Percentiles rank a stretch among this genome's conserved stretches.
These are phyloP conservation scores for Malurus melanocephalus DNA, from an alignment of 2,113 vertebrate species.

Conservation along the genomic window DNA sequence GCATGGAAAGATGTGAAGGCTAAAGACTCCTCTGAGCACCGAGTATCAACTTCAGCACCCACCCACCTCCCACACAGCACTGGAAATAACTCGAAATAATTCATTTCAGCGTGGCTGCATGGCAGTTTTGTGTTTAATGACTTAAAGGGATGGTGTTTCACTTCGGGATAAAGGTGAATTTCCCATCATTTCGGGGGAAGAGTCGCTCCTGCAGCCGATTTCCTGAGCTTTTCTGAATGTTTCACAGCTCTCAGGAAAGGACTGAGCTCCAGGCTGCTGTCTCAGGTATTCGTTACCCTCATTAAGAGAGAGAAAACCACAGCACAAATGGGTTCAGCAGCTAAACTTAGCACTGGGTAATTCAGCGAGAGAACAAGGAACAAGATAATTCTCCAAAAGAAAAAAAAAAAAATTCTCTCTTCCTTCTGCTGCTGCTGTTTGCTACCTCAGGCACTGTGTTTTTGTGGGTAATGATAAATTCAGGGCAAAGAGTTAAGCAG, in stretches of 20 bases:
- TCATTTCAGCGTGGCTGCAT: conserved; percentile 33
- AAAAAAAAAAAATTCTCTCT: not conserved
- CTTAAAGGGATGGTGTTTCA: conserved; percentile 23
- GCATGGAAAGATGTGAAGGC: conserved; percentile 24
- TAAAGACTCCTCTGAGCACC: conserved; percentile 53
- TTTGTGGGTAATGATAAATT: not conserved
- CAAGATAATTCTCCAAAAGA: not conserved
- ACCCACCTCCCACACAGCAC: conserved; percentile 59
- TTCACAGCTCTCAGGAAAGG: not conserved
- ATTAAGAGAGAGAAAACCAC: conserved; percentile 14
- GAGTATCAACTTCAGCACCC: conserved; percentile 48
- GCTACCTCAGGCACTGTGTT: not conserved
- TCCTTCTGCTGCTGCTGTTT: not conserved
- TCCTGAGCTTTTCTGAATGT: not conserved
- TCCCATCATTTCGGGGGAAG: not conserved
- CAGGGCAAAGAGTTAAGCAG: not conserved
- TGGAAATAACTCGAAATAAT: conserved; percentile 72
- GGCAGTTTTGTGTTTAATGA: conserved; percentile 36
- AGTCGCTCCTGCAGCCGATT: not conserved
- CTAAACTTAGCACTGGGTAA: not conserved
- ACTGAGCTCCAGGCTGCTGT: not conserved
- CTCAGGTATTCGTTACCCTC: not conserved
- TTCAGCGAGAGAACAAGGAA: not conserved
- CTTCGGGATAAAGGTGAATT: not conserved
- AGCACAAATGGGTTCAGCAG: not conserved